Evolutionary conservation across 2,113 vertebrate species (phyloP).

Genomic region (Pantherophis guttatus): DNA sequence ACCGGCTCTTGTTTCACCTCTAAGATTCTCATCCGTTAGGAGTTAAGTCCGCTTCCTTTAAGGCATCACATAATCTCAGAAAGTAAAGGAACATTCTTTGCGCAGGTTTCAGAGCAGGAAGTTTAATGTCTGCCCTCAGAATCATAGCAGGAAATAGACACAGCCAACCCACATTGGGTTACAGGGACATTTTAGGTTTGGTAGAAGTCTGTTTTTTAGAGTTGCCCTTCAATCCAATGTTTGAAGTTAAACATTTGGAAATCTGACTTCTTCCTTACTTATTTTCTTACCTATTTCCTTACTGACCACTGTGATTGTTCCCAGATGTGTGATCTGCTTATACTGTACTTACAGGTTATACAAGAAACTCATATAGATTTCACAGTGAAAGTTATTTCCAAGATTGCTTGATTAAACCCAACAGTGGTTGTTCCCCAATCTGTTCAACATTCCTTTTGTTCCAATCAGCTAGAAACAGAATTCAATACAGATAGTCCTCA

Average conservation of each 20-base stretch:
- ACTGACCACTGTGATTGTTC: not conserved
- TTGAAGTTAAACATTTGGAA: not conserved
- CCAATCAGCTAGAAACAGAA: not conserved
- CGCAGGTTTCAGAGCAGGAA: constrained; percentile 15
- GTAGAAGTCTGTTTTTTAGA: not conserved
- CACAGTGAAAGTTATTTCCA: not conserved
- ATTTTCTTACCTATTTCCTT: not conserved
- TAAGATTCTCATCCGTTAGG: constrained; percentile 2
- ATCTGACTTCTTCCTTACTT: not conserved
- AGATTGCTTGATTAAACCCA: not conserved
- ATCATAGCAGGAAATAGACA: not conserved
- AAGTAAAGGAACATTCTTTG: not conserved
- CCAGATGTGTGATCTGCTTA: not conserved
- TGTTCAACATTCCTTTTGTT: not conserved
- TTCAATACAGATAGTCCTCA: not conserved
- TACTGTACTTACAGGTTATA: not conserved
- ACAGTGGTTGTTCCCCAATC: not conserved
- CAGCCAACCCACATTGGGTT: constrained; percentile 2
- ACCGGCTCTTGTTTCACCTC: not conserved
- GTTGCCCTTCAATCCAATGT: not conserved
- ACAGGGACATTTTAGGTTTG: not conserved
- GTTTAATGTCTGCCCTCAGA: not conserved
- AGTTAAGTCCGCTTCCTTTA: constrained; percentile 12
- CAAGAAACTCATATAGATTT: not conserved
- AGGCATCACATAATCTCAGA: not conserved